Evolutionary conservation across 37 sponge, comb jelly and placozoan species (phyloP).

Genomic region (Hormiphora californensis): DNA sequence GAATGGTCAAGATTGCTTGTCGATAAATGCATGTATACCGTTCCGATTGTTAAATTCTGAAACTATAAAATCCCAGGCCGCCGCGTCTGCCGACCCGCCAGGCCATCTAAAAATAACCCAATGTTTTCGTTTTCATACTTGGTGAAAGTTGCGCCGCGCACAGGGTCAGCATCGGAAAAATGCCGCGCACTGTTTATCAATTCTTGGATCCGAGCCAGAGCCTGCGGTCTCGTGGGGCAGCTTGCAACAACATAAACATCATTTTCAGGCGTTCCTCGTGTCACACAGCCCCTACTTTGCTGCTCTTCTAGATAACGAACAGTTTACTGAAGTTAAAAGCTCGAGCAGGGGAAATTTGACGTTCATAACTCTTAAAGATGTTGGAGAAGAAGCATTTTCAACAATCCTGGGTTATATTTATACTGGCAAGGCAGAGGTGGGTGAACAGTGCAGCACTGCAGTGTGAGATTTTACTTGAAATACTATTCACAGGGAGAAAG

Average conservation of each 20-base stretch:
- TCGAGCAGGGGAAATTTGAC: slow-evolving; percentile 32
- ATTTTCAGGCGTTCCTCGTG: slow-evolving; percentile 12
- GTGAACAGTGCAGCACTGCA: too few species aligned
- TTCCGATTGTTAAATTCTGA: too few species aligned
- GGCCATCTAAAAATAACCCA: too few species aligned
- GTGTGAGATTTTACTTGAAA: too few species aligned
- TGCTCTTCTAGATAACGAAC: background rate
- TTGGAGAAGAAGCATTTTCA: background rate
- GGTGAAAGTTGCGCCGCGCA: slow-evolving; percentile 17
- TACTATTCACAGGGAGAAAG: too few species aligned
- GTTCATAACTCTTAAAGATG: slow-evolving; percentile 11
- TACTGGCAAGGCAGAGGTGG: background rate
- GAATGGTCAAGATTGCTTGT: too few species aligned
- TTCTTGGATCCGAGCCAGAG: background rate
- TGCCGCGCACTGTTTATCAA: background rate
- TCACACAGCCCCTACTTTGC: slow-evolving; percentile 38
- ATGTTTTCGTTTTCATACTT: too few species aligned
- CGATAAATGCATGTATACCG: too few species aligned
- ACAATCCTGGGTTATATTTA: slow-evolving; percentile 4
- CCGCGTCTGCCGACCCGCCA: too few species aligned
- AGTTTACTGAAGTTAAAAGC: slow-evolving; percentile 1
- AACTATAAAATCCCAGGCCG: too few species aligned
- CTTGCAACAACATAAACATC: background rate
- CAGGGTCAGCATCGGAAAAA: background rate
- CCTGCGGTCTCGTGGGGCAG: background rate